Percentiles rank a stretch among this genome's conserved stretches.
phyloP scores from a whole-genome alignment of 2,113 vertebrate species.

The Lota lota region DNA sequence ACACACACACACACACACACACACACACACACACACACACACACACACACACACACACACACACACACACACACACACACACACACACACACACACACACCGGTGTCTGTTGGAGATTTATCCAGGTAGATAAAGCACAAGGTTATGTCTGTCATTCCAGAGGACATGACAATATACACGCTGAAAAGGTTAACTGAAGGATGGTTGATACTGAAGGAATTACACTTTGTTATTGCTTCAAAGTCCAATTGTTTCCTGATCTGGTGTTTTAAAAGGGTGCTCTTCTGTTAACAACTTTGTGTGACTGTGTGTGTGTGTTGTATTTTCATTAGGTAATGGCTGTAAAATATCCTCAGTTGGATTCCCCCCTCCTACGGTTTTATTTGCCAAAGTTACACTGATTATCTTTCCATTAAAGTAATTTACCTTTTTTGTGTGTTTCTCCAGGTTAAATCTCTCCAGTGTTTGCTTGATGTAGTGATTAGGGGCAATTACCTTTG shows the following conservation, averaged over 20 bases:
- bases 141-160: too few relatives aligned
- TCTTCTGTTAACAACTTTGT: too few relatives aligned
- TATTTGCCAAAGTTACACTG: constrained; percentile 16
- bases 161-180: too few relatives aligned
- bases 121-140: too few relatives aligned
- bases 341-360: neutral
- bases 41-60: neutral
- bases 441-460: constrained; percentile 24
- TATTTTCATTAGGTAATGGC: too few relatives aligned
- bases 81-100: neutral
- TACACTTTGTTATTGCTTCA: too few relatives aligned
- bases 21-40: constrained; percentile 1
- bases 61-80: constrained; percentile 4
- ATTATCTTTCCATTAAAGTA: constrained; percentile 24
- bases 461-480: constrained; percentile 20
- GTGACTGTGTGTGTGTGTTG: too few relatives aligned
- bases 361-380: neutral
- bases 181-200: too few relatives aligned
- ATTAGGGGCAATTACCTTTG: constrained; percentile 36
- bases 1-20: constrained; percentile 3
- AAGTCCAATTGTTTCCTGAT: too few relatives aligned
- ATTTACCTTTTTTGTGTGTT: constrained; percentile 30
- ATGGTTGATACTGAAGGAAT: too few relatives aligned
- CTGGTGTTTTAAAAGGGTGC: too few relatives aligned
- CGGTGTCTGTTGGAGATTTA: too few relatives aligned